Conservation (phyloP, 2,888 invertebrate species). For the Ophion ventricosus region DNA sequence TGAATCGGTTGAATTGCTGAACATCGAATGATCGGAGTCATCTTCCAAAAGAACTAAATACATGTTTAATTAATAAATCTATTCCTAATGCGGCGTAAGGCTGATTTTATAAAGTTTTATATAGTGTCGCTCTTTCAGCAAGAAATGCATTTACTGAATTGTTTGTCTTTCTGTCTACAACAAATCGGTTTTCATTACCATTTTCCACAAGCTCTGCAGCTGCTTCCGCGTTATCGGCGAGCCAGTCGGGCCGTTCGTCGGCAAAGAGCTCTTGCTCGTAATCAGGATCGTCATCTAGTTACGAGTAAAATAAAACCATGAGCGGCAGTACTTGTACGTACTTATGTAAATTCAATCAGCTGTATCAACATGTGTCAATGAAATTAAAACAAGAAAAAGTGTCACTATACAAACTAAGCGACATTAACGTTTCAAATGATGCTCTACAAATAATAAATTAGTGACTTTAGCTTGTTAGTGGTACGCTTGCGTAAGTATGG, state of each 20-base stretch:
- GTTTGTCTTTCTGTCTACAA: neutral
- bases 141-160: slow-evolving; percentile 2
- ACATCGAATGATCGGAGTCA: neutral
- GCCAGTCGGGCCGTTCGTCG: slow-evolving; percentile 29
- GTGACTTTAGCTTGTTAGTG: too few relatives aligned
- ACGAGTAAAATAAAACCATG: neutral
- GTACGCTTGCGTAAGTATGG: neutral
- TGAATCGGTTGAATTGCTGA: neutral
- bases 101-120: neutral
- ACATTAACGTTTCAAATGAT: neutral
- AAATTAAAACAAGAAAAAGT: too few relatives aligned
- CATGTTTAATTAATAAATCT: neutral
- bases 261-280: slow-evolving; percentile 26
- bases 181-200: slow-evolving; percentile 5
- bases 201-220: neutral
- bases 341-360: neutral
- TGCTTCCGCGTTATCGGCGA: slow-evolving; percentile 16
- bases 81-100: too few relatives aligned
- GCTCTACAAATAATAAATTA: neutral
- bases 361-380: neutral
- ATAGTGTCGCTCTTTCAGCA: slow-evolving; percentile 5
- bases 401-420: neutral
- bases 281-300: slow-evolving; percentile 30
- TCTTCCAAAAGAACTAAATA: neutral
- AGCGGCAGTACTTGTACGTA: neutral